Conservation (phyloP, 1,140 invertebrate species). For the Anastatus disparis region DNA sequence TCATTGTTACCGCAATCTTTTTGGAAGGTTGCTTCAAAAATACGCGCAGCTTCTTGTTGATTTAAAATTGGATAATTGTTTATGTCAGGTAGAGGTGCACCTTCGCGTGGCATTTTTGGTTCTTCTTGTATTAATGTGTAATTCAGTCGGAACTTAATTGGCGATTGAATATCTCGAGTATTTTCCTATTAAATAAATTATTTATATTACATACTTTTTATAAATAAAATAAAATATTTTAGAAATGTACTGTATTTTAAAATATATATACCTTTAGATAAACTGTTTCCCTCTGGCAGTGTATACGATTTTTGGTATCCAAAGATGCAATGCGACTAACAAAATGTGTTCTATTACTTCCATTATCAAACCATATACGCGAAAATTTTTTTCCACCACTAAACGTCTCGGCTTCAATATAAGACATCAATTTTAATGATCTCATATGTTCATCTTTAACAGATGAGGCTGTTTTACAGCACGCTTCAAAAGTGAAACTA, state of each 20-base stretch:
- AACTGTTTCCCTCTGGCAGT: constrained; percentile 79
- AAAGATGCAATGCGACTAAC: constrained; percentile 71
- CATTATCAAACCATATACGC: constrained; percentile 78
- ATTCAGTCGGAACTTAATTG: constrained; percentile 85
- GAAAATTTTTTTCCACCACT: constrained; percentile 81
- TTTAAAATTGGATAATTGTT: constrained; percentile 89
- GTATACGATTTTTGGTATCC: constrained; percentile 65
- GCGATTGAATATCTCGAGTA: constrained; percentile 85
- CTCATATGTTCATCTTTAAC: constrained; percentile 68
- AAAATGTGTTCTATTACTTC: constrained; percentile 66
- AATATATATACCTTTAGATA: constrained; percentile 75
- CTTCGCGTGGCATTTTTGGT: constrained; percentile 68
- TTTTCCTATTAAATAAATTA: constrained; percentile 69
- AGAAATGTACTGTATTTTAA: constrained; percentile 10
- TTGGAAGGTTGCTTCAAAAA: constrained; percentile 88
- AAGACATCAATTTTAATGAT: constrained; percentile 75
- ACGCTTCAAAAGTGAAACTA: constrained; percentile 88
- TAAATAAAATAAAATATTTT: neutral
- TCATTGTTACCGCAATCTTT: constrained; percentile 94
- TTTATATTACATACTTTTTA: neutral
- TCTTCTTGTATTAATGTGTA: constrained; percentile 82
- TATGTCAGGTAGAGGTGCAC: constrained; percentile 75
- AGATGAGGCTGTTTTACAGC: constrained; percentile 80
- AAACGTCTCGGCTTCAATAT: constrained; percentile 87
- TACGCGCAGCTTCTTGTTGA: constrained; percentile 82